Evolutionary conservation across 2,888 invertebrate species (phyloP), one percentile per base, ranked within the genome.

Genomic region (Agriopis marginaria): DNA sequence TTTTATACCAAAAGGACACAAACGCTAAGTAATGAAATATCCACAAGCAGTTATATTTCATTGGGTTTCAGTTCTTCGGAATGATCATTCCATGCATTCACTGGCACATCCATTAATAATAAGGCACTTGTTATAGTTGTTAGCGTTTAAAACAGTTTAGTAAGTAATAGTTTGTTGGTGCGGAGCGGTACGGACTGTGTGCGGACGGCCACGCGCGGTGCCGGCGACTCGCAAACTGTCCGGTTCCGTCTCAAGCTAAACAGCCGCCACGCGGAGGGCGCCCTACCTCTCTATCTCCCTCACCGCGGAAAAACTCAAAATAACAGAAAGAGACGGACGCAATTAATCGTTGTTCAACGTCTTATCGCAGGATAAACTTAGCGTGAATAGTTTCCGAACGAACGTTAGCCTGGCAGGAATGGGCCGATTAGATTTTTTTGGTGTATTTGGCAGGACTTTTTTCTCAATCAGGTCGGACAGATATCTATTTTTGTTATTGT

Each of bases 161-260:
- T 87, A 84, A 49, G 78, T 85, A 77, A 84, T 88, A 86, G 88
- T 85, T 87, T 86, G 86, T 88, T 89, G 87, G 86, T 83, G 90
- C 88, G 89, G 89, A 90, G 87, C 90, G 86, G 83, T 88, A 91
- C 90, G 77, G 81, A 92, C 92, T 87, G 89, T 87, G 83, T 87
- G 89, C 90, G 75, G 89, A 88, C 93, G 85, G 85, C 92, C 92
- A 86, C 81, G 89, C 93, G 85, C 92, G 86, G 73, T 86, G 93
- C 93, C 93, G 93, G 93, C 93, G 90, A 91, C 93, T 94, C 87
- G 93, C 93, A 92, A 93, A 94, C 93, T 93, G 93, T 88, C 91
- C 86, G 84, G 86, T 88, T 88, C 86, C 86, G 87, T 88, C 91
- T 89, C 86, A 68, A 89, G 87, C 89, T 88, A 89, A 86, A 89